Evolutionary conservation across 2,797 vertebrate genomes (phyloP).

Genomic region (Eulemur albifrons): DNA sequence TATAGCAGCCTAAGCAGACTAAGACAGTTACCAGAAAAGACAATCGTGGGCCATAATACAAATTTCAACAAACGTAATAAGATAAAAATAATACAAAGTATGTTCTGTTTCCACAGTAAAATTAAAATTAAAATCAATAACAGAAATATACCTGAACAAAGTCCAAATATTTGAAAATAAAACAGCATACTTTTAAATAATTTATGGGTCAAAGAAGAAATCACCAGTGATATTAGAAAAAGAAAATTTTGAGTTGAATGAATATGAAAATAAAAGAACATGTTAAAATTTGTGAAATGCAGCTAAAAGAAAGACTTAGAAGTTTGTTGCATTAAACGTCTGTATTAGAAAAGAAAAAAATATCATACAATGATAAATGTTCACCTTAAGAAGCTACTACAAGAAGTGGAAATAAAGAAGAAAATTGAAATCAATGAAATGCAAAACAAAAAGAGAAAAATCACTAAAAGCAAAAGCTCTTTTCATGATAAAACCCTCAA

Average conservation of each 20-base stretch:
- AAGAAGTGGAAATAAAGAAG: not conserved
- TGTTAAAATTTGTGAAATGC: not conserved
- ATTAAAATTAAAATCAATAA: not conserved
- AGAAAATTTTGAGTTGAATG: not conserved
- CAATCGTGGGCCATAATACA: not conserved
- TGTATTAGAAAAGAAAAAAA: not conserved
- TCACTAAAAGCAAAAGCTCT: not conserved
- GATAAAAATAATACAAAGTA: not conserved
- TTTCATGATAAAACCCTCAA: not conserved
- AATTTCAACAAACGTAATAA: not conserved
- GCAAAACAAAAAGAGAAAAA: not conserved
- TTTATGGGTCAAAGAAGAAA: not conserved
- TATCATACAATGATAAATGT: not conserved
- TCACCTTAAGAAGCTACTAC: not conserved
- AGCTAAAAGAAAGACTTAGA: not conserved
- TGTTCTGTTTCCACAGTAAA: not conserved
- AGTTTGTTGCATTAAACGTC: not conserved
- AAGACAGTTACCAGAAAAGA: not conserved
- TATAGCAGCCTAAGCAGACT: too few species aligned
- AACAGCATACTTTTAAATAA: not conserved
- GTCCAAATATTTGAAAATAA: not conserved
- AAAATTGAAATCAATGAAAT: not conserved
- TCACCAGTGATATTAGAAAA: not conserved
- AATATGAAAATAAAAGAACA: not conserved
- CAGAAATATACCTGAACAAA: not conserved